A percentile compares a stretch with the other conserved stretches of the same genome.
Evolutionary conservation across 2,113 vertebrate genomes (phyloP).

Genomic region (Crocuta crocuta): DNA sequence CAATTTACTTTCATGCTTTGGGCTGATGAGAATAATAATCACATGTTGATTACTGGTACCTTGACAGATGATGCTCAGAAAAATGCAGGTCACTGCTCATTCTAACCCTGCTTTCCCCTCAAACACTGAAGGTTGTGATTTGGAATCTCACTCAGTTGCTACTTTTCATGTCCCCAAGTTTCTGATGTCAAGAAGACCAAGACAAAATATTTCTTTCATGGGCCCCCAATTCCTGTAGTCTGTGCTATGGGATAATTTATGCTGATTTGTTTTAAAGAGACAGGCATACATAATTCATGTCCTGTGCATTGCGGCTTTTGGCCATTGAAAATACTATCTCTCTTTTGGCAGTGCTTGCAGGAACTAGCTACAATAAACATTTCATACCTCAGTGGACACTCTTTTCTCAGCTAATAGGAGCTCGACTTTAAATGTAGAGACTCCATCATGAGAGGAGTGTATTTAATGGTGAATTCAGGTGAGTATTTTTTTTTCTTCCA

Average conservation of each 20-base stretch:
- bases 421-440: conserved; percentile 74
- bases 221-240: conserved; percentile 24
- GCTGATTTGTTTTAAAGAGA: conserved; percentile 75
- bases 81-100: conserved; percentile 70
- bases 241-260: conserved; percentile 75
- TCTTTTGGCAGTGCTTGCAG: conserved; percentile 75
- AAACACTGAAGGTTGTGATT: conserved; percentile 38
- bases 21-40: conserved; percentile 88
- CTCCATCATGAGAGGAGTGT: conserved; percentile 64
- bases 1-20: conserved; percentile 88
- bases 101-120: background rate
- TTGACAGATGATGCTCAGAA: conserved; percentile 79
- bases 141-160: conserved; percentile 16
- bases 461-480: conserved; percentile 72
- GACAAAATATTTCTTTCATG: conserved; percentile 51
- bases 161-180: conserved; percentile 50
- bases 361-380: conserved; percentile 79
- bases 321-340: conserved; percentile 79
- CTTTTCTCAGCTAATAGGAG: conserved; percentile 73
- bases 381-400: conserved; percentile 73
- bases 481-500: conserved; percentile 59
- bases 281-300: conserved; percentile 80
- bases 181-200: conserved; percentile 47
- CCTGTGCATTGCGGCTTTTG: conserved; percentile 66
- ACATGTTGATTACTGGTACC: conserved; percentile 83